Conservation (phyloP, 2,888 invertebrate genomes). For the Meghimatium bilineatum region DNA sequence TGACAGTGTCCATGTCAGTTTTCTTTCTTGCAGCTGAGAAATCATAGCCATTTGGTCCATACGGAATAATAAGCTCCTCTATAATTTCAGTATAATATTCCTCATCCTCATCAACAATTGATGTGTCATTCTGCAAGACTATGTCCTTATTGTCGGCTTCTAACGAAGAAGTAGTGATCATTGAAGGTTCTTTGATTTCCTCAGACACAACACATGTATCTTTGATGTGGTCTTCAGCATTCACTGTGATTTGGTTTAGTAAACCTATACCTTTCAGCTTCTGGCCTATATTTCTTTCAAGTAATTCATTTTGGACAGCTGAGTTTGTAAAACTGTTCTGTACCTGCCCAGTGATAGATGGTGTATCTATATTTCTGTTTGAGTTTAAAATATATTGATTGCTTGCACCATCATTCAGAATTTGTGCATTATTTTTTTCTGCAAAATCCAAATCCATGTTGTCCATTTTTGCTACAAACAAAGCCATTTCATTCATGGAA, state of each 20-base stretch:
- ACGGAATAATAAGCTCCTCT: slow-evolving; percentile 53
- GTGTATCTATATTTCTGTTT: slow-evolving; percentile 52
- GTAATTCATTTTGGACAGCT: slow-evolving; percentile 31
- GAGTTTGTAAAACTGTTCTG: slow-evolving; percentile 45
- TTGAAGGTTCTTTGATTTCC: slow-evolving; percentile 43
- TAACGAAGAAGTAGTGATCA: slow-evolving; percentile 51
- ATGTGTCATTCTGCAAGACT: slow-evolving; percentile 25
- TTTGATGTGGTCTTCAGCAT: background rate
- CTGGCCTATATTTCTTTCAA: slow-evolving; percentile 3
- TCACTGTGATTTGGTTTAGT: no score
- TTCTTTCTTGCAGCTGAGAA: slow-evolving; percentile 39
- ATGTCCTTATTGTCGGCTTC: slow-evolving; percentile 49
- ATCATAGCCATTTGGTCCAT: slow-evolving; percentile 51
- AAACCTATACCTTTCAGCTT: background rate
- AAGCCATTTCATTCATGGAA: slow-evolving; percentile 59
- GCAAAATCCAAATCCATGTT: slow-evolving; percentile 48
- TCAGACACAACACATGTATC: slow-evolving; percentile 36
- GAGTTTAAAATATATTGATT: slow-evolving; percentile 46
- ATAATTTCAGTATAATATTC: slow-evolving; percentile 44
- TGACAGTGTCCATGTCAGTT: slow-evolving; percentile 41
- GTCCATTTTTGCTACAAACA: slow-evolving; percentile 59
- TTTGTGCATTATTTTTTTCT: background rate
- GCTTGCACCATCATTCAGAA: slow-evolving; percentile 38
- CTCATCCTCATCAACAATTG: background rate
- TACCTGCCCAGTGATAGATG: slow-evolving; percentile 48